Conservation (phyloP, 1,140 invertebrate species). For the Phenacoccus solenopsis region DNA sequence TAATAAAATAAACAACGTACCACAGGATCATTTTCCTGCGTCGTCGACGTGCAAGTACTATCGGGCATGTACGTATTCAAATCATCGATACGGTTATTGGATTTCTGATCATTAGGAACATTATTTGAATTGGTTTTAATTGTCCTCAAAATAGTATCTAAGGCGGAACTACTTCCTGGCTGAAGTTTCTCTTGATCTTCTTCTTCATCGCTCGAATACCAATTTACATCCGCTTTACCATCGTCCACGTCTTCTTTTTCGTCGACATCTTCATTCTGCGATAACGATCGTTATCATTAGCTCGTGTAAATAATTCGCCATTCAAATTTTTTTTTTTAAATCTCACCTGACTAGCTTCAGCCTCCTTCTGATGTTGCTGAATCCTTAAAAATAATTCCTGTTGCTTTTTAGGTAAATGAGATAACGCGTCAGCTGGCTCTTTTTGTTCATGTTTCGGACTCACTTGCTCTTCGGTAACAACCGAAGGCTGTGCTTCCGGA, state of each 20-base stretch:
- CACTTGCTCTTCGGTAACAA: not conserved
- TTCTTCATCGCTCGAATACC: conserved; percentile 66
- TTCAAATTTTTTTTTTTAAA: no score
- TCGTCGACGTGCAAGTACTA: not conserved
- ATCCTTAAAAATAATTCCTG: conserved; percentile 53
- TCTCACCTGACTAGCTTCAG: conserved; percentile 28
- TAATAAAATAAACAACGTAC: not conserved
- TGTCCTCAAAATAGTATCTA: conserved; percentile 14
- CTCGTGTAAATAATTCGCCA: no score
- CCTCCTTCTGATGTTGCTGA: conserved; percentile 49
- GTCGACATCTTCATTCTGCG: conserved; percentile 38
- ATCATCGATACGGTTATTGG: not conserved
- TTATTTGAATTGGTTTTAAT: not conserved
- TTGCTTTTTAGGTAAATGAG: conserved; percentile 50
- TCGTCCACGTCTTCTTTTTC: conserved; percentile 35
- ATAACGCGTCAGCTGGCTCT: not conserved
- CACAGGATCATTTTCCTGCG: conserved; percentile 4
- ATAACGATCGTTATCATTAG: no score
- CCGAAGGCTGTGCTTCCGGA: no score
- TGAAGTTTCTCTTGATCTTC: conserved; percentile 21
- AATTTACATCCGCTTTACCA: conserved; percentile 43
- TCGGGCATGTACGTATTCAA: not conserved
- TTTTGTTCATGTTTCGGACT: conserved; percentile 1
- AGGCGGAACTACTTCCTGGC: not conserved
- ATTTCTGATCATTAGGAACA: not conserved